Conservation (phyloP, 2,113 vertebrate species). For the Cacatua alba region DNA sequence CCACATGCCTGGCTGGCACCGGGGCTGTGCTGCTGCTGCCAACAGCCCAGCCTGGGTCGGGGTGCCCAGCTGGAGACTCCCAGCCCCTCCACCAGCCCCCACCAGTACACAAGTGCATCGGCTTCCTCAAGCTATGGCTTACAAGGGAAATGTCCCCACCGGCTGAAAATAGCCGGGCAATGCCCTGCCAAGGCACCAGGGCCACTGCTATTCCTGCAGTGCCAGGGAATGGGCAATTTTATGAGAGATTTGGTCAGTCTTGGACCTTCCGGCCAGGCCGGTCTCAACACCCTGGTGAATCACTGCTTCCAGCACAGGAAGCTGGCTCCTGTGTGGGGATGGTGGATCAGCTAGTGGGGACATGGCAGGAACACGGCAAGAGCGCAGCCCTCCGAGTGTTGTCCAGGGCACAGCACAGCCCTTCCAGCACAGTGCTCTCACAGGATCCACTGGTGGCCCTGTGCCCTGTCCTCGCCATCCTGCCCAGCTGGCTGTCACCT, state of each 20-base stretch:
- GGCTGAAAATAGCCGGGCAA: not conserved
- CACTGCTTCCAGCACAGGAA: accelerated
- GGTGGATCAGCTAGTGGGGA: accelerated
- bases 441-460: not conserved
- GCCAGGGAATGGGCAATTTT: not conserved
- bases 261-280: accelerated
- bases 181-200: not conserved
- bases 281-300: accelerated
- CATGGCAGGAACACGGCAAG: accelerated
- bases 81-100: not conserved
- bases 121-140: not conserved
- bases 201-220: not conserved
- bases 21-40: not conserved
- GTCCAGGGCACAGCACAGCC: not conserved
- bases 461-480: not conserved
- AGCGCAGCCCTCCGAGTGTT: accelerated
- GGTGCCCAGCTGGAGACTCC: not conserved
- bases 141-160: not conserved
- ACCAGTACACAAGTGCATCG: accelerated
- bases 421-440: not conserved
- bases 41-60: accelerated
- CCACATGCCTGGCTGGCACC: accelerated
- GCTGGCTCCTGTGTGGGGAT: accelerated
- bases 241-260: not conserved
- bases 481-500: not conserved